Evolutionary conservation across 2,113 vertebrate genomes (phyloP).

Genomic region (Microtus montanus): DNA sequence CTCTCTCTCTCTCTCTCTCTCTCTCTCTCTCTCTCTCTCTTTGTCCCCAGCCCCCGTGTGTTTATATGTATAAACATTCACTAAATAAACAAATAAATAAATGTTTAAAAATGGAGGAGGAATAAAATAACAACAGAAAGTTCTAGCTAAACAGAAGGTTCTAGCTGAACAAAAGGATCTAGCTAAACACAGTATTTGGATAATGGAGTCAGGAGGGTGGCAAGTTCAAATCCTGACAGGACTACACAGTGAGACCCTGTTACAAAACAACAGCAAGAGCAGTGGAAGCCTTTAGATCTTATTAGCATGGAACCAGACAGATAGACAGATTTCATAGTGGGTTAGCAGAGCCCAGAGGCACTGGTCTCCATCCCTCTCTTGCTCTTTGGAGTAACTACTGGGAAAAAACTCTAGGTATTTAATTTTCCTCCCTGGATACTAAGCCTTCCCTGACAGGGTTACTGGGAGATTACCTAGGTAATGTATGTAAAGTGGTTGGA

Average conservation of each 20-base stretch:
- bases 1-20: background rate
- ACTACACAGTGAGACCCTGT: background rate
- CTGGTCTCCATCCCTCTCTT: background rate
- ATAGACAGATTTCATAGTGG: background rate
- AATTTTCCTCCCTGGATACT: background rate
- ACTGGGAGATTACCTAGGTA: background rate
- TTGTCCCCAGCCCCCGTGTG: no score
- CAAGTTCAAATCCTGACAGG: background rate
- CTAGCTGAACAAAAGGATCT: background rate
- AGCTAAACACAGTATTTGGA: background rate
- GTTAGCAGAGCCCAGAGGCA: background rate
- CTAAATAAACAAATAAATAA: background rate
- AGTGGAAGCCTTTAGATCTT: background rate
- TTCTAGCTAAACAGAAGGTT: background rate
- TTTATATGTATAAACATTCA: background rate
- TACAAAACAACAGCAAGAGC: background rate
- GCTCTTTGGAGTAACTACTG: background rate
- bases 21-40: background rate
- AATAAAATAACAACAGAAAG: background rate
- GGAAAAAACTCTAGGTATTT: background rate
- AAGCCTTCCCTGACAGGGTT: background rate
- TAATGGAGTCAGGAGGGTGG: background rate
- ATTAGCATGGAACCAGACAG: background rate
- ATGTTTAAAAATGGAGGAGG: background rate
- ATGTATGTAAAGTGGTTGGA: background rate